Base-by-base conservation (phyloP, 23 tunicate species). In the Corella eumyota region DNA sequence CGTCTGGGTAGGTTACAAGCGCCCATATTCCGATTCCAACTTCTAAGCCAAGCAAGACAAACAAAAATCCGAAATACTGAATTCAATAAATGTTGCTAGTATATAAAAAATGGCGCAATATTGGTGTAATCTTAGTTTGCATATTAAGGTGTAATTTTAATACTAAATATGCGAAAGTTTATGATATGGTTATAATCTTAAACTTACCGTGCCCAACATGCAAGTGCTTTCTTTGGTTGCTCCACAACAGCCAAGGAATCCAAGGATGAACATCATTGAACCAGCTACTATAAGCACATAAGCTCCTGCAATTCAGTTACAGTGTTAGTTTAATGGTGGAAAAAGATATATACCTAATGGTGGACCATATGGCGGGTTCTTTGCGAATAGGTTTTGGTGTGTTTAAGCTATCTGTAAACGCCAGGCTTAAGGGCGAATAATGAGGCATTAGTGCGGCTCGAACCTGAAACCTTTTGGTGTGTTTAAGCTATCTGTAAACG, bases 241-340 rank as follows among this genome's bases (percentile, higher is more conserved):
- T 0, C 88, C 88, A 55, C 88, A 79, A 45, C 88, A 79, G 25
- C 88, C 88, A 27, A 67, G 45, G 60, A 79, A 79, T 20, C 88
- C 88, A 29, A 79, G 50, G 13, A 79, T 50, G 26, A 79, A 35
- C 78, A 79, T 79, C 5, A 70, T 21, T 15, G 58, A 53, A 2
- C 88, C 88, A 31, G 78, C 78, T 23, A 49, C 88, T 24, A 71
- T 62, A 28, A 79, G 32, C 25, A 79, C 66, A 36, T 36, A 36
- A 3, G 72, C 68, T 2, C 88, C 88, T 79, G 70, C 58, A 61
- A 20, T 36, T n/a, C n/a, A 47, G 5, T 17, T 17, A 11, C 13
- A 44, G 58, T 26, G 20, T 6, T 52, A 52, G 21, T 52, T 52
- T 20, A 52, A 52, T 6, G n/a, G n/a, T n/a, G n/a, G n/a, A n/a